Evolutionary conservation across 2,888 invertebrate genomes (phyloP), one percentile per base, ranked within the genome.

Genomic region (Sarcophaga variegata): DNA sequence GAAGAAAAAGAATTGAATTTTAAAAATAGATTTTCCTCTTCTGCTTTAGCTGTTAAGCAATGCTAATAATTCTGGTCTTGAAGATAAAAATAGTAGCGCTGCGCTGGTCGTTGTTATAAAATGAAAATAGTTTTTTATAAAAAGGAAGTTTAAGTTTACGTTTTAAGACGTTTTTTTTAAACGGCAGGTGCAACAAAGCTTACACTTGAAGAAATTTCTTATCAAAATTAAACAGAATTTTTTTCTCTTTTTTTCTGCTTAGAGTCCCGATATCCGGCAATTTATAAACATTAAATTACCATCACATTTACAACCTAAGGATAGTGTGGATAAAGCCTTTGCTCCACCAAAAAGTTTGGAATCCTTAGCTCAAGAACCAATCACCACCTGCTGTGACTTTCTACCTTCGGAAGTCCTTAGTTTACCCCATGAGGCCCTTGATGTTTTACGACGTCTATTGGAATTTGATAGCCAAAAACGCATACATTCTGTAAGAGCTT

Each of bases 401-500:
- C 62, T 92, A 62, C 92, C 92, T 3, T 82, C 87, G 11, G 90
- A 90, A 81, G 88, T 91, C 4, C 88, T 89, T 17, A 20, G 45
- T 17, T 88, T 92, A 59, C 85, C 89, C 20, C 89, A 90, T 70
- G 91, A 90, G 71, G 91, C 90, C 4, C 90, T 89, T 87, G 93
- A 93, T 90, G 89, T 92, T 25, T 74, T 93, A 3, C 79, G 89
- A 20, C 90, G 92, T 45, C 89, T 93, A 0, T 82, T 93, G 54
- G 90, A 90, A 67, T 64, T 90, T 0, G 90, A 92, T 83, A 90
- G 91, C 14, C 90, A 89, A 20, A 89, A 90, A 60, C 91, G 93
- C 5, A 87, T 93, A 62, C 92, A 91, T 67, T 92, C 92, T 10
- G 90, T 92, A 10, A 88, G 92, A 87, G 88, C 90, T 3, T 88